phyloP scores from a whole-genome alignment of 1,140 invertebrate genomes.

The Cepaea nemoralis region DNA sequence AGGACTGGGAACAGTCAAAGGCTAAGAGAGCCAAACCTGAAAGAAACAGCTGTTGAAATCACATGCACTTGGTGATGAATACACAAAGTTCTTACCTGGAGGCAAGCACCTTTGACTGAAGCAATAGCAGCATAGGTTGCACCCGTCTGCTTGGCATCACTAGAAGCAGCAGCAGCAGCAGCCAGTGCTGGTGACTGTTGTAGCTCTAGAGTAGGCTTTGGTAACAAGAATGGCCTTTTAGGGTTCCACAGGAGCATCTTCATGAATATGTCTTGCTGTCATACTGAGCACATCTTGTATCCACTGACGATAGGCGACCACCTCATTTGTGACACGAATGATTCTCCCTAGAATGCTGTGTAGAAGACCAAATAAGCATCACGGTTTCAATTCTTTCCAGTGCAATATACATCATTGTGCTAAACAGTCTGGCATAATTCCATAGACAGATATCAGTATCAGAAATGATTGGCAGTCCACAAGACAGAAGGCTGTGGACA shows the following conservation, averaged over 20 bases:
- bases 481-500: no score
- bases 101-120: not conserved
- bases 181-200: not conserved
- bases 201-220: not conserved
- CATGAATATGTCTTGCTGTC: conserved; percentile 12
- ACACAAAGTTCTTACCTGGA: conserved; percentile 41
- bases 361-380: not conserved
- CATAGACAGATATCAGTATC: no score
- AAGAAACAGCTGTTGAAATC: no score
- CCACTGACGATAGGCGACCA: conserved; percentile 86
- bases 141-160: not conserved
- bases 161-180: not conserved
- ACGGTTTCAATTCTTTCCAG: no score
- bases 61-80: no score
- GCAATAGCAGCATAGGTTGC: conserved; percentile 34
- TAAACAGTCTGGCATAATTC: no score
- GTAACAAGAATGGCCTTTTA: not conserved
- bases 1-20: no score
- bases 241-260: not conserved
- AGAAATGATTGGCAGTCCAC: no score
- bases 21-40: no score
- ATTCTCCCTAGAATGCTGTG: conserved; percentile 86
- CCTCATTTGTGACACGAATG: conserved; percentile 92
- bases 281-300: conserved; percentile 64
- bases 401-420: no score